These are phyloP conservation scores for Elephantulus edwardii DNA, from an alignment of 2,113 vertebrate genomes.

Conservation along the genomic window DNA sequence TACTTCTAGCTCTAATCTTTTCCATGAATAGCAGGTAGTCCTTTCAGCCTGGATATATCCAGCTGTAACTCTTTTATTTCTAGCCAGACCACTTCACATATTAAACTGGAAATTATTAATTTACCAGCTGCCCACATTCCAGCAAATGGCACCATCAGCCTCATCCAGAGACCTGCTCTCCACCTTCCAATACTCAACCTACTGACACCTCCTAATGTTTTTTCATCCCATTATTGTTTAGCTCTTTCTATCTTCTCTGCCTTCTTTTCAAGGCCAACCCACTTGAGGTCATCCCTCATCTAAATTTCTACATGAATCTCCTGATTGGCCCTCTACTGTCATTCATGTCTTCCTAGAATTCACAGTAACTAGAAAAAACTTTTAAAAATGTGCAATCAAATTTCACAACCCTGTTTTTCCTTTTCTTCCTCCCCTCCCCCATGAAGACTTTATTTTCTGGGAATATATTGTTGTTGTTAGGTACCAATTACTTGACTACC, in stretches of 20 bases:
- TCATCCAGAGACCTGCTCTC: background rate
- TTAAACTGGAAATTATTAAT: background rate
- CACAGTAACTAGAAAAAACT: background rate
- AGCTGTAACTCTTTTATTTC: constrained; percentile 6
- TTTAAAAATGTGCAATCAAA: background rate
- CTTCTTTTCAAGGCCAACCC: background rate
- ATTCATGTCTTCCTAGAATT: background rate
- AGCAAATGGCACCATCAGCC: background rate
- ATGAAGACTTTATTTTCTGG: background rate
- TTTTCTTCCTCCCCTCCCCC: no score
- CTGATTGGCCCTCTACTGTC: background rate
- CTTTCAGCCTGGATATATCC: background rate
- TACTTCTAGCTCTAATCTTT: background rate
- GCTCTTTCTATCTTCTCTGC: background rate
- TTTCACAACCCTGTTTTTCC: background rate
- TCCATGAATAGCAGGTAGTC: background rate
- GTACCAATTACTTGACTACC: no score
- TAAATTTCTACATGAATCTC: background rate
- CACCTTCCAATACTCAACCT: background rate
- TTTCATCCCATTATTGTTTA: background rate
- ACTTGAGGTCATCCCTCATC: background rate
- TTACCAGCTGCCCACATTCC: background rate
- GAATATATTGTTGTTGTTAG: no score
- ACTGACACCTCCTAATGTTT: background rate
- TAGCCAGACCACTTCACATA: background rate